phyloP scores from a whole-genome alignment of 2,113 vertebrate genomes.

The Harpagus bidentatus region DNA sequence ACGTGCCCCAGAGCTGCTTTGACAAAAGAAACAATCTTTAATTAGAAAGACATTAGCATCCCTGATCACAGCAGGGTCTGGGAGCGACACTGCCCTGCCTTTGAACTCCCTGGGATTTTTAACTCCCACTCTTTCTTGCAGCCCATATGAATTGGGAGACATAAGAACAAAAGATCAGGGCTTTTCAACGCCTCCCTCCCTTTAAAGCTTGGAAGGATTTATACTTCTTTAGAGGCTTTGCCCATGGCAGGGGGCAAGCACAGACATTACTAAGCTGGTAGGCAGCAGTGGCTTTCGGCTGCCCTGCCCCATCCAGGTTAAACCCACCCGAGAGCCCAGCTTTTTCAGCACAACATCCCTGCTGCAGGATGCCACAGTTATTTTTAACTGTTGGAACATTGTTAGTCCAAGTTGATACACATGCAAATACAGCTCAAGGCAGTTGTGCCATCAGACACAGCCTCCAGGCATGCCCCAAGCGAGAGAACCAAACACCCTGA shows the following conservation, averaged over 20 bases:
- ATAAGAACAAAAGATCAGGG: accelerated
- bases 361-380: background rate
- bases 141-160: accelerated
- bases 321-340: background rate
- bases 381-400: background rate
- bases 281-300: accelerated
- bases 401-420: background rate
- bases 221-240: background rate
- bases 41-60: background rate
- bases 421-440: background rate
- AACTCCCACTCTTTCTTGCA: background rate
- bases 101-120: background rate
- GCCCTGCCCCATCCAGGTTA: background rate
- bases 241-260: accelerated
- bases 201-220: background rate
- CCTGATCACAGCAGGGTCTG: background rate
- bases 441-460: background rate
- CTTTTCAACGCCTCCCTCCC: background rate
- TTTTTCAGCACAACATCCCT: background rate
- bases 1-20: background rate
- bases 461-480: background rate
- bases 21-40: background rate
- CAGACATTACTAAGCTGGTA: background rate
- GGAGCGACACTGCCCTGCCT: background rate
- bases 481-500: accelerated